Percentiles rank a stretch among this genome's conserved stretches.
Evolutionary conservation across 2,888 invertebrate genomes (phyloP).

Genomic region (Drosophila antonietae): DNA sequence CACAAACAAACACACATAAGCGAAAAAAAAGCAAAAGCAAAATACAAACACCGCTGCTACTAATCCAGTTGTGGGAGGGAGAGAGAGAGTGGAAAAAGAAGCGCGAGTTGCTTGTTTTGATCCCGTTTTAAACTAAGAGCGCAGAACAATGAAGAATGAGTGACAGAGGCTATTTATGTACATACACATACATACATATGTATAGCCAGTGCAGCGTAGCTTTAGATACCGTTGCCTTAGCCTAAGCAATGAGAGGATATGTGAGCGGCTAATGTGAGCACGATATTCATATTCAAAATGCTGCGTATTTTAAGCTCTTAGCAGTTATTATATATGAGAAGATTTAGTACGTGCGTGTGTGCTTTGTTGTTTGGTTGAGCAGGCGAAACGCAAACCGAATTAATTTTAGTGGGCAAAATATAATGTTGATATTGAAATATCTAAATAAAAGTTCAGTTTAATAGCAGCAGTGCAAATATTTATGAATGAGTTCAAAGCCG

Average conservation of each 20-base stretch:
- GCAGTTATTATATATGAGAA: not conserved
- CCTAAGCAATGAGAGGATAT: not conserved
- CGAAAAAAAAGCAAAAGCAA: not conserved
- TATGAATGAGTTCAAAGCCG: not conserved
- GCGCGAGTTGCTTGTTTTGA: not conserved
- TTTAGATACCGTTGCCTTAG: constrained; percentile 1
- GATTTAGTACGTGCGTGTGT: not conserved
- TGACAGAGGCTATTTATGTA: not conserved
- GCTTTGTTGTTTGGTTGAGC: no score
- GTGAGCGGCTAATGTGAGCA: not conserved
- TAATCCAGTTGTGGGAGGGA: not conserved
- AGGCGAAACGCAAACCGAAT: no score
- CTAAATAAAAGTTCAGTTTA: no score
- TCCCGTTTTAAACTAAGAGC: not conserved
- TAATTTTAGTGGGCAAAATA: not conserved
- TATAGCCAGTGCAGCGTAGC: not conserved
- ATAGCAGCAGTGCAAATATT: not conserved
- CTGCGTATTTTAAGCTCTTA: not conserved
- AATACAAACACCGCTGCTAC: not conserved
- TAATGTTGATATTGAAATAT: not conserved
- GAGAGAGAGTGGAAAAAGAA: not conserved
- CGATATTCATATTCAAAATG: not conserved
- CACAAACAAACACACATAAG: not conserved
- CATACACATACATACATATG: not conserved
- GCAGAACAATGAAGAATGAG: not conserved